A percentile compares a stretch with the other conserved stretches of the same genome.
Evolutionary conservation across 2,113 vertebrate species (phyloP).

Genomic region (Thunnus thynnus): DNA sequence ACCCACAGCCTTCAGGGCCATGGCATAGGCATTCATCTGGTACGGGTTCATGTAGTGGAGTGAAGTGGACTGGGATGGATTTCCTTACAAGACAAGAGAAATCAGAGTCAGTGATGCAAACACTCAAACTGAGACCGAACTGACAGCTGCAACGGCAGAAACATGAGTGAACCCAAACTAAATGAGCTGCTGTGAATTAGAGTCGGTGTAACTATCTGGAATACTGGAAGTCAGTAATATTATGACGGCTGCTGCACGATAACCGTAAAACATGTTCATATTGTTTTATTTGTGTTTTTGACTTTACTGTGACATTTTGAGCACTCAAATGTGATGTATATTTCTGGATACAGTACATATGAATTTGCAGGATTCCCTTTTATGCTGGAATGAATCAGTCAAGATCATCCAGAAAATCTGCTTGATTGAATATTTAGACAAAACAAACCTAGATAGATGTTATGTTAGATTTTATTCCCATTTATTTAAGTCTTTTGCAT

Average conservation of each 20-base stretch:
- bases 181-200: slow-evolving; percentile 43
- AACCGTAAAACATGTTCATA: not conserved
- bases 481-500: not conserved
- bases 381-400: not conserved
- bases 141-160: slow-evolving; percentile 44
- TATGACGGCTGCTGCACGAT: not conserved
- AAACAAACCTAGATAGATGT: not conserved
- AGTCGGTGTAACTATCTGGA: not conserved
- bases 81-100: slow-evolving; percentile 81
- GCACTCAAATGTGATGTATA: too few relatives aligned
- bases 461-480: not conserved
- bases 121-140: slow-evolving; percentile 24
- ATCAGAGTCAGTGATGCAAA: slow-evolving; percentile 63
- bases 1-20: slow-evolving; percentile 94
- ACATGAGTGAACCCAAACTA: slow-evolving; percentile 1
- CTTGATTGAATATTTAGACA: too few relatives aligned
- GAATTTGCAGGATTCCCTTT: not conserved
- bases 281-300: not conserved
- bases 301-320: not conserved
- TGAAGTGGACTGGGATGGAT: slow-evolving; percentile 94
- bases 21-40: slow-evolving; percentile 95
- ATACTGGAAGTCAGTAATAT: not conserved
- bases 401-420: too few relatives aligned
- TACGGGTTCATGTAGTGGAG: slow-evolving; percentile 98
- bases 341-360: not conserved